Percentiles rank a stretch among this genome's conserved stretches.
These are phyloP conservation scores for Corella eumyota DNA, from an alignment of 23 tunicate genomes.

Conservation along the genomic window DNA sequence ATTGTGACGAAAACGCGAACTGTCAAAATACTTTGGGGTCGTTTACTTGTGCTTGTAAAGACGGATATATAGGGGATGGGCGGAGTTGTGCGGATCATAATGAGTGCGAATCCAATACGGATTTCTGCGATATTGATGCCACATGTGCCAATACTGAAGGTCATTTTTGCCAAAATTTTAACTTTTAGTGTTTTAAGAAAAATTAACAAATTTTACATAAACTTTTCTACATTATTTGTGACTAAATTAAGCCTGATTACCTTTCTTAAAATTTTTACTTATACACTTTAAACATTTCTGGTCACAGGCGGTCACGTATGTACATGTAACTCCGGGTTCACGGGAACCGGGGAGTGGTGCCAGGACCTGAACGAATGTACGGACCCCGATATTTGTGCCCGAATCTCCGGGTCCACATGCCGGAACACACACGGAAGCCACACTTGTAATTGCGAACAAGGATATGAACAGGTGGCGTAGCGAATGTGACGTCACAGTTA, in stretches of 20 bases:
- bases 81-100: slow-evolving; percentile 4
- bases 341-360: slow-evolving; percentile 26
- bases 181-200: neutral
- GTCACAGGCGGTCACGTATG: slow-evolving; percentile 5
- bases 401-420: slow-evolving; percentile 6
- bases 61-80: slow-evolving; percentile 18
- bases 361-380: slow-evolving; percentile 19
- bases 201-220: neutral
- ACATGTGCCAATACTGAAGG: slow-evolving; percentile 10
- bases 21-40: slow-evolving; percentile 15
- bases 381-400: neutral
- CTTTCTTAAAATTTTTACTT: no score
- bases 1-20: slow-evolving; percentile 13
- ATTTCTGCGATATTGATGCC: slow-evolving; percentile 1
- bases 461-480: slow-evolving; percentile 7
- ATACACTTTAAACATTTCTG: no score
- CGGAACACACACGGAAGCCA: slow-evolving; percentile 12
- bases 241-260: no score
- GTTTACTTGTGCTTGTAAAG: slow-evolving; percentile 6
- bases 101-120: slow-evolving; percentile 2
- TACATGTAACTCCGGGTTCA: slow-evolving; percentile 14
- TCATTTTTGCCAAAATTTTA: neutral
- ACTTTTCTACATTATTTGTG: neutral
- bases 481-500: no score
- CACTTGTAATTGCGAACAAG: slow-evolving; percentile 9